A percentile compares a stretch with the other conserved stretches of the same genome.
These are phyloP conservation scores for Eptesicus fuscus DNA, from an alignment of 2,113 vertebrate genomes.

Conservation along the genomic window DNA sequence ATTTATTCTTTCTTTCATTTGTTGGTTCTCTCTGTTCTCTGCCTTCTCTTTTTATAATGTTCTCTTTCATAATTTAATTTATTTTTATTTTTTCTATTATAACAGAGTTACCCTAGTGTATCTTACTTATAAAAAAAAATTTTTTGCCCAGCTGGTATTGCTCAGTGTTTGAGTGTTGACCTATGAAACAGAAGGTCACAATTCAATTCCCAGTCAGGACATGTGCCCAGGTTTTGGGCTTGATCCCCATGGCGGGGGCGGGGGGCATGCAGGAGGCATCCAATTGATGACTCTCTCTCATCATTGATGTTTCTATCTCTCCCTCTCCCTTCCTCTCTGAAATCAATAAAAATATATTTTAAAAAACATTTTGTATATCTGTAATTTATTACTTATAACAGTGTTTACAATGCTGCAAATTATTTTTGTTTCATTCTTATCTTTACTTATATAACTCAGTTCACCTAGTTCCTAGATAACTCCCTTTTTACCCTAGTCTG, in stretches of 20 bases:
- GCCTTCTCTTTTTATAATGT: not conserved
- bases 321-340: too few relatives aligned
- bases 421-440: not conserved
- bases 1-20: not conserved
- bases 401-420: not conserved
- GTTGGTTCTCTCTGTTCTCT: not conserved
- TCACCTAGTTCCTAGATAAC: not conserved
- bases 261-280: too few relatives aligned
- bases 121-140: not conserved
- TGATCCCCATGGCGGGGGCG: too few relatives aligned
- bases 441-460: not conserved
- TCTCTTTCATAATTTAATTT: not conserved
- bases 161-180: too few relatives aligned
- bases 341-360: too few relatives aligned
- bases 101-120: not conserved
- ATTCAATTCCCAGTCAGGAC: too few relatives aligned
- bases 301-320: too few relatives aligned
- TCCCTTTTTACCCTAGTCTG: not conserved
- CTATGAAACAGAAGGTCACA: not conserved
- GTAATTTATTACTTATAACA: not conserved
- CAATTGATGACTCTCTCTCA: too few relatives aligned
- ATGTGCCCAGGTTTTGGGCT: too few relatives aligned
- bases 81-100: not conserved
- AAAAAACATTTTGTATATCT: not conserved
- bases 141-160: too few relatives aligned